Conservation (phyloP, 2,113 vertebrate genomes). For the Oryzias javanicus region DNA sequence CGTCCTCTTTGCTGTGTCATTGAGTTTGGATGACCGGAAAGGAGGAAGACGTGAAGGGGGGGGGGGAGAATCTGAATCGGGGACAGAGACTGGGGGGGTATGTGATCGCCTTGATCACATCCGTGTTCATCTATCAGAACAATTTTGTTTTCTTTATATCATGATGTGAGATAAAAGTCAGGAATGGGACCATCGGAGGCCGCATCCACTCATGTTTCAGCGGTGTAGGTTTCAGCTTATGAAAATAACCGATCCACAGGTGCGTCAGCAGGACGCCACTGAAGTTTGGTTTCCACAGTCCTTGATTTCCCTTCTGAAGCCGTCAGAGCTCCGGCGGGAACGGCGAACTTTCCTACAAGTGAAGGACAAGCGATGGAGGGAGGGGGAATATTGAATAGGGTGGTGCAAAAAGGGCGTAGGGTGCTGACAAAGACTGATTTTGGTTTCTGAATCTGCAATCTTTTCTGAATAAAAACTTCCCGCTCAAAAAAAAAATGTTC, state of each 20-base stretch:
- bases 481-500: not conserved
- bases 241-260: conserved; percentile 52
- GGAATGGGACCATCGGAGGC: conserved; percentile 48
- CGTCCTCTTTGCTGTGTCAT: conserved; percentile 73
- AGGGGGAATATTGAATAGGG: conserved; percentile 62
- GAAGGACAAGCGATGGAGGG: conserved; percentile 54
- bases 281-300: conserved; percentile 22
- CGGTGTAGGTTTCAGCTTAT: conserved; percentile 64
- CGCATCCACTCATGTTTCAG: conserved; percentile 58
- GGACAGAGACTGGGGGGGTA: conserved; percentile 41
- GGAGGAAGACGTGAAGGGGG: conserved; percentile 29
- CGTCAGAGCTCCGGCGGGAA: conserved; percentile 41
- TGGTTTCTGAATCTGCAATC: conserved; percentile 39
- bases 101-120: conserved; percentile 18
- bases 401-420: conserved; percentile 53
- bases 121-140: conserved; percentile 23
- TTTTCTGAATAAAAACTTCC: conserved; percentile 22
- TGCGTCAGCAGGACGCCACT: conserved; percentile 6
- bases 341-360: conserved; percentile 60
- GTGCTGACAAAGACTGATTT: conserved; percentile 63
- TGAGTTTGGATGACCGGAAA: conserved; percentile 66
- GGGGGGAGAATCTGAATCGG: conserved; percentile 54
- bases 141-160: conserved; percentile 6
- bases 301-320: conserved; percentile 27
- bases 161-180: conserved; percentile 44